Conservation (phyloP, 2,113 vertebrate species). For the human region DNA sequence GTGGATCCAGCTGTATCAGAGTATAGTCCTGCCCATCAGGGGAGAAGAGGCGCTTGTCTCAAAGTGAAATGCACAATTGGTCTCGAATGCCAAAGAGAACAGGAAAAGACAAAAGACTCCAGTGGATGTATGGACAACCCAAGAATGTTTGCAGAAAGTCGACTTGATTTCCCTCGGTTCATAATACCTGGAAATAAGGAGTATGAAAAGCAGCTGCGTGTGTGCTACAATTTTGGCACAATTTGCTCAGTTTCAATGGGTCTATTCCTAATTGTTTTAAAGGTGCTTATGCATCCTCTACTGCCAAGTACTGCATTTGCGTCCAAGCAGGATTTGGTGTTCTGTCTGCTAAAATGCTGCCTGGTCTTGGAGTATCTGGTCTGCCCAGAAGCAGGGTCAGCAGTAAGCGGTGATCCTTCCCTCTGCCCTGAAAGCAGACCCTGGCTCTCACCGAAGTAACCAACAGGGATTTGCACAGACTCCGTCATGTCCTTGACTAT, state of each 20-base stretch:
- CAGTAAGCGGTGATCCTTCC: neutral
- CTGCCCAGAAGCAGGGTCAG: neutral
- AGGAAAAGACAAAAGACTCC: fast-evolving
- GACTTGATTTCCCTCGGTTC: neutral
- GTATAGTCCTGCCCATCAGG: neutral
- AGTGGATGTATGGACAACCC: fast-evolving
- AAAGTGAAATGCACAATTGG: neutral
- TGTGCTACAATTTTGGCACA: fast-evolving
- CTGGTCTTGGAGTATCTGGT: fast-evolving
- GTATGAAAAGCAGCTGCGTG: neutral
- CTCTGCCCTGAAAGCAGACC: fast-evolving
- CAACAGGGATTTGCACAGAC: fast-evolving
- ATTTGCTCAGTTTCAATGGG: fast-evolving
- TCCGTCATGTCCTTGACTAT: fast-evolving
- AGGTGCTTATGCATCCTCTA: neutral
- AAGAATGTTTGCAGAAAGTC: fast-evolving
- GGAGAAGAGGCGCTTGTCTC: neutral
- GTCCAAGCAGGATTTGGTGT: neutral
- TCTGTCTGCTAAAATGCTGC: fast-evolving
- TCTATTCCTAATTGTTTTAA: too few species aligned
- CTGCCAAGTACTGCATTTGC: neutral
- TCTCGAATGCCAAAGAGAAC: neutral
- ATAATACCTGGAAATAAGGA: fast-evolving
- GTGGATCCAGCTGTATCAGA: fast-evolving
- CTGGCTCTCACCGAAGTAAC: fast-evolving